Percentiles rank a stretch among this genome's conserved stretches.
Conservation (phyloP, 2,797 vertebrate genomes). For the Epinephelus coioides region DNA sequence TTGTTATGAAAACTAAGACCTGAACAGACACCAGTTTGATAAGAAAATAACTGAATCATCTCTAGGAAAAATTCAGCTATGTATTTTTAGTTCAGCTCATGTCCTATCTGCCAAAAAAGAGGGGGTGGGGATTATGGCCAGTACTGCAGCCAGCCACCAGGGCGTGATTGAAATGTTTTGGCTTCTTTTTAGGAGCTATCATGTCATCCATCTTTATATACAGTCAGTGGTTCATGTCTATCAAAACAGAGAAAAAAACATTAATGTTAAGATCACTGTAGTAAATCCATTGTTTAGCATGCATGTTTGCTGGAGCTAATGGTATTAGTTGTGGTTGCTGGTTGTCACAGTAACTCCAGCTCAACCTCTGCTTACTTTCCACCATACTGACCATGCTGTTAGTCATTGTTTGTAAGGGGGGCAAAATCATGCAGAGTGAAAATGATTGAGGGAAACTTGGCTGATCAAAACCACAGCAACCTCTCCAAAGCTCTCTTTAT, state of each 20-base stretch:
- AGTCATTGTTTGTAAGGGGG: neutral
- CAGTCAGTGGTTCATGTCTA: too few relatives aligned
- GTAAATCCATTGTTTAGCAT: neutral
- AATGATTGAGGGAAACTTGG: neutral
- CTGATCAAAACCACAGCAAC: neutral
- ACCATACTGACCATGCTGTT: neutral
- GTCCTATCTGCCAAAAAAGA: too few relatives aligned
- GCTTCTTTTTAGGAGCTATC: too few relatives aligned
- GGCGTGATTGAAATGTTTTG: too few relatives aligned
- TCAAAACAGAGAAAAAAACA: neutral
- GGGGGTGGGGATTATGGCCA: too few relatives aligned
- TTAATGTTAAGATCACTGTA: neutral
- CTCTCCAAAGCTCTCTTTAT: neutral
- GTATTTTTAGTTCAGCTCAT: too few relatives aligned
- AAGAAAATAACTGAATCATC: too few relatives aligned
- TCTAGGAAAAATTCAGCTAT: too few relatives aligned
- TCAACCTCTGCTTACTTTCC: conserved; percentile 3
- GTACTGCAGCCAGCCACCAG: too few relatives aligned
- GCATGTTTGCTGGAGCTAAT: neutral
- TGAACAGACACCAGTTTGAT: too few relatives aligned
- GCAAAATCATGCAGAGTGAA: neutral
- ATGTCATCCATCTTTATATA: too few relatives aligned
- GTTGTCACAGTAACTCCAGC: neutral
- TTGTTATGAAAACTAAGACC: too few relatives aligned
- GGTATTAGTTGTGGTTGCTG: neutral